Evolutionary conservation across 1,140 invertebrate species (phyloP).

Genomic region (Drosophila guanche): DNA sequence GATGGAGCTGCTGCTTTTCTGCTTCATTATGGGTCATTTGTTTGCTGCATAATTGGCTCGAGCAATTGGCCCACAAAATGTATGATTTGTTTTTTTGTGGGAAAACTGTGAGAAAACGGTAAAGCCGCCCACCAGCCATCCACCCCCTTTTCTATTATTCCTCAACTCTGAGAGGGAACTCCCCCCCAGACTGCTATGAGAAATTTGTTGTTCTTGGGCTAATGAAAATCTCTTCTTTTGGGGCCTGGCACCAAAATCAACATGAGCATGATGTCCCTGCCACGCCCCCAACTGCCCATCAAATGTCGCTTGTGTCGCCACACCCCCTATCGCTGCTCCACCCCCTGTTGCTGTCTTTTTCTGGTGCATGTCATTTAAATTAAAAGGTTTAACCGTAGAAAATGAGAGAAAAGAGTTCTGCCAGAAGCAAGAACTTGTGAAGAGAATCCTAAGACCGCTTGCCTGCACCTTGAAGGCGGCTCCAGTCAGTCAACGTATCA

Average conservation of each 20-base stretch:
- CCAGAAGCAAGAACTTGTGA: conserved; percentile 2
- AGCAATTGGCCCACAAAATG: conserved; percentile 76
- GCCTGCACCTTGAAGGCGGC: conserved; percentile 14
- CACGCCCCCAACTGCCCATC: conserved; percentile 71
- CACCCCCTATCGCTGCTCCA: not conserved
- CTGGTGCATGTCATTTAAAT: conserved; percentile 75
- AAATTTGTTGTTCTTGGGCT: conserved; percentile 54
- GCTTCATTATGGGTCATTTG: conserved; percentile 80
- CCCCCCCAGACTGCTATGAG: not conserved
- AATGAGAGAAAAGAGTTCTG: conserved; percentile 53
- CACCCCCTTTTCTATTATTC: not conserved
- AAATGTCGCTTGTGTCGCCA: conserved; percentile 52
- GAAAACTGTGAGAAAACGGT: conserved; percentile 61
- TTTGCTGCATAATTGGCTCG: conserved; percentile 79
- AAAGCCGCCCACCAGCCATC: conserved; percentile 23
- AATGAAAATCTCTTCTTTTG: conserved; percentile 66
- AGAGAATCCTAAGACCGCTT: no score
- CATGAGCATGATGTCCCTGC: conserved; percentile 43
- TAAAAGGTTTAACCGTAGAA: conserved; percentile 72
- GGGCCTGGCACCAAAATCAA: conserved; percentile 63
- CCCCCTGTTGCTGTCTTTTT: conserved; percentile 4
- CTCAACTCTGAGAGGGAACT: no score
- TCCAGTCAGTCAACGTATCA: conserved; percentile 56
- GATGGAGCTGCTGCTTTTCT: conserved; percentile 23
- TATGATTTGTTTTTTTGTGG: conserved; percentile 60